Percentiles rank a stretch among this genome's conserved stretches.
Evolutionary conservation across 2,797 vertebrate genomes (phyloP).

Genomic region (Malurus splendens): DNA sequence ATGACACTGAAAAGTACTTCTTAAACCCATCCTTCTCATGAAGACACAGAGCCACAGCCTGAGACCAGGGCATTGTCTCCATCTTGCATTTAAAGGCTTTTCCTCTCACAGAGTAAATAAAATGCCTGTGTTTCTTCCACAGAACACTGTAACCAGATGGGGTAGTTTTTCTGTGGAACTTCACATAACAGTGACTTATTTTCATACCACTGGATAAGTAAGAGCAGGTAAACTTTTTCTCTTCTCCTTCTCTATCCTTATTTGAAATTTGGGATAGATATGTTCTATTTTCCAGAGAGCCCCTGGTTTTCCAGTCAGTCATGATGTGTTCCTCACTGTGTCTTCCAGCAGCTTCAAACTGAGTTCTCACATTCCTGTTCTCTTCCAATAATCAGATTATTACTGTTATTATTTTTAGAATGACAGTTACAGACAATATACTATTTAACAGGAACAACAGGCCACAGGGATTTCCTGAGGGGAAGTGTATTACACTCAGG

Average conservation of each 20-base stretch:
- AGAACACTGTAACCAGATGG: background rate
- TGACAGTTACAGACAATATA: background rate
- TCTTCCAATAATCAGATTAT: conserved; percentile 8
- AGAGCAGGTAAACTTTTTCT: background rate
- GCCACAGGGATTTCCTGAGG: conserved; percentile 3
- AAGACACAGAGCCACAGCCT: background rate
- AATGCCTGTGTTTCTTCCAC: background rate
- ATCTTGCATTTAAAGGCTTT: background rate
- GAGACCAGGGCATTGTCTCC: background rate
- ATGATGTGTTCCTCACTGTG: background rate
- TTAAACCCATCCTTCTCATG: background rate
- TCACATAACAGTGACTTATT: background rate
- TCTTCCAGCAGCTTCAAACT: background rate
- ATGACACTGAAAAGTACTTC: background rate
- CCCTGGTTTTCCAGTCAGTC: background rate
- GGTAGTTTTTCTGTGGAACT: background rate
- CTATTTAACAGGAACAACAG: conserved; percentile 23
- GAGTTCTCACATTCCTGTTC: background rate
- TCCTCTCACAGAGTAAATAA: background rate
- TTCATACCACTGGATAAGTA: background rate
- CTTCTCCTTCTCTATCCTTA: background rate
- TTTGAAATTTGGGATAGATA: background rate
- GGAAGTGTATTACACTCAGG: background rate
- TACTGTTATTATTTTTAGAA: background rate
- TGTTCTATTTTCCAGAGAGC: background rate